A percentile compares a stretch with the other conserved stretches of the same genome.
phyloP scores from a whole-genome alignment of 2,888 invertebrate genomes.

The Brachycybe producta region DNA sequence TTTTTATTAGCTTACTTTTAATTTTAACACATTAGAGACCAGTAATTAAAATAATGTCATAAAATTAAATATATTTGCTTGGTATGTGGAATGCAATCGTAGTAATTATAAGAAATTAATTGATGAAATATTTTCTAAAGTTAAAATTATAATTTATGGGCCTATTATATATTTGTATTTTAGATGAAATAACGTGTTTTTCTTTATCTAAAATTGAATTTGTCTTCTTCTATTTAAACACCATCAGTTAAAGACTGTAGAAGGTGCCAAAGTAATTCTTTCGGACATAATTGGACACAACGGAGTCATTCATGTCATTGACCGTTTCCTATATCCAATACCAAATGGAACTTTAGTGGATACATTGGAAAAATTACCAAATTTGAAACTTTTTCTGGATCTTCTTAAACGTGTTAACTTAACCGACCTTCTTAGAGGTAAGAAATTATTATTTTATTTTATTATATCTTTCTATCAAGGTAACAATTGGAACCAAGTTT shows the following conservation, averaged over 20 bases:
- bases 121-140: constrained; percentile 1
- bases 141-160: not conserved
- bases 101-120: too few relatives aligned
- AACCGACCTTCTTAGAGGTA: constrained; percentile 9
- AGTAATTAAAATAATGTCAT: too few relatives aligned
- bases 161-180: not conserved
- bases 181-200: not conserved
- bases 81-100: too few relatives aligned
- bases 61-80: too few relatives aligned
- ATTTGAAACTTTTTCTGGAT: constrained; percentile 4
- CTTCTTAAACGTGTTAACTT: constrained; percentile 7
- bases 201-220: not conserved
- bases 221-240: not conserved
- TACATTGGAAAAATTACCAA: not conserved
- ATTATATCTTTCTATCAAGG: too few relatives aligned
- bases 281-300: constrained; percentile 17
- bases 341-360: constrained; percentile 13
- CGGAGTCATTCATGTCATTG: constrained; percentile 15
- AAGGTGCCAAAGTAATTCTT: constrained; percentile 14
- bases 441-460: too few relatives aligned
- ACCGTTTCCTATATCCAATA: constrained; percentile 14
- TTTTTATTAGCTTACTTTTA: too few relatives aligned
- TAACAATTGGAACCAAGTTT: too few relatives aligned
- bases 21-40: too few relatives aligned
- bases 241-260: constrained; percentile 12